Evolutionary conservation across 2,113 vertebrate species (phyloP), one percentile per base, ranked within the genome.

Genomic region (Balaeniceps rex): DNA sequence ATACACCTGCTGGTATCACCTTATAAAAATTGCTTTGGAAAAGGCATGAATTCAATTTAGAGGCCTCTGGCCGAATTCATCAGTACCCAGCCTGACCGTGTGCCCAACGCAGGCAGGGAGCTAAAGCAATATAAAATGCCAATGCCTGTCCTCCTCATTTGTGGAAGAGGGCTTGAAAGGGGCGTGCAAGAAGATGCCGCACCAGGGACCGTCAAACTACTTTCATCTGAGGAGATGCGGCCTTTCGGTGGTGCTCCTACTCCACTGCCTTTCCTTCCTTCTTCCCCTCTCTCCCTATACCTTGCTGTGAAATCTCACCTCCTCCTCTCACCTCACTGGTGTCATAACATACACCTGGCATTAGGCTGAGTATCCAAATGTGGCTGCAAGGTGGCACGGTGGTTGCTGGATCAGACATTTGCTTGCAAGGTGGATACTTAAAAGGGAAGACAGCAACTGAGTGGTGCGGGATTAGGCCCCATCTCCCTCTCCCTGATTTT

Each of bases 21-120:
- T 87, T 64, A 36, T n/a, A 88, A 91, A 83, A 92, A 94, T 93
- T 93, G 64, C 44, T 52, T 71, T 97, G 83, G 64, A 75, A 96
- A 90, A 83, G 60, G 38, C 36, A 44, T 64, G 24, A 42, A 81
- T 78, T 71, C 69, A 68, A 31, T 78, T 54, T 78, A 55, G 90
- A 83, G 51, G 64, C 69, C 72, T 61, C 60, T 83, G 86, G 76
- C 38, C 5, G 7, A 84, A 76, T 87, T 72, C 52, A 51, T 84
- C 83, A 54, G 25, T 24, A 42, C 77, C 51, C 54, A 51, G 42
- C 33, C 68, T 92, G 66, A 83, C 31, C 0, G 0, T 34, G 21
- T 88, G 42, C 47, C 64, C 60, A 57, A 19, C 6, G 4, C 11
- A 3, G 44, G 54, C 92, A 79, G 69, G n/a, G 7, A 91, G 57